Base-by-base conservation (phyloP, 2,113 vertebrate genomes). In the Coracopsis vasa region DNA sequence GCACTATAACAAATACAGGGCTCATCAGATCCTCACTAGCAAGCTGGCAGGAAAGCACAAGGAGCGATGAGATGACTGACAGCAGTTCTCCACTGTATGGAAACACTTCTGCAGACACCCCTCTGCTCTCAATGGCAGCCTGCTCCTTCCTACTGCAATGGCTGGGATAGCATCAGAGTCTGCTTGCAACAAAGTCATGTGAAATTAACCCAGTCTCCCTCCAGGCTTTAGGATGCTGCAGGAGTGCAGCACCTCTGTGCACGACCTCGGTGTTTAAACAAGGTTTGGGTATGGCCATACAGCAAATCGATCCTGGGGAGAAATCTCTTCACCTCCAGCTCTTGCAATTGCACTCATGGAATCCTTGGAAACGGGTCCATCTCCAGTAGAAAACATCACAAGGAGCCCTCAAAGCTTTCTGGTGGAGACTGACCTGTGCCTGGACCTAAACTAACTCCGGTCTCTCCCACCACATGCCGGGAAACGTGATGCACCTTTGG, bases 271-370 rank as follows among this genome's bases (percentile, higher is more conserved):
- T 10, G 35, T 80, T 88, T 37, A 42, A 71, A 80, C 45, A 48
- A 61, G 41, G 15, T 41, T 50, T 54, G 31, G 2, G 2, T 66
- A 21, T 51, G 33, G 47, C 58, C 12, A 6, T 3, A 9, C 13
- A 83, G 61, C 67, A 80, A 53, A 58, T 16, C 27, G 23, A n/a
- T 78, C 53, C 73, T 21, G 25, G 62, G 28, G 31, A 91, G 75
- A 92, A 67, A 75, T 48, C 60, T 64, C 50, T 91, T 91, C 74
- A 89, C 54, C 39, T 66, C 47, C 78, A 88, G 64, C 58, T 91
- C 54, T 61, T 71, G 71, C 66, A 56, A 11, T 13, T n/a, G 21
- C 33, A 39, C 37, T 54, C 61, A 11, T 65, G 78, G 80, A 58
- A 78, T 41, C 56, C 47, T 58, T 48, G 56, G 58, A 75, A 73